These are phyloP conservation scores for Leucozona laternaria DNA, from an alignment of 2,888 invertebrate genomes.

Conservation along the genomic window DNA sequence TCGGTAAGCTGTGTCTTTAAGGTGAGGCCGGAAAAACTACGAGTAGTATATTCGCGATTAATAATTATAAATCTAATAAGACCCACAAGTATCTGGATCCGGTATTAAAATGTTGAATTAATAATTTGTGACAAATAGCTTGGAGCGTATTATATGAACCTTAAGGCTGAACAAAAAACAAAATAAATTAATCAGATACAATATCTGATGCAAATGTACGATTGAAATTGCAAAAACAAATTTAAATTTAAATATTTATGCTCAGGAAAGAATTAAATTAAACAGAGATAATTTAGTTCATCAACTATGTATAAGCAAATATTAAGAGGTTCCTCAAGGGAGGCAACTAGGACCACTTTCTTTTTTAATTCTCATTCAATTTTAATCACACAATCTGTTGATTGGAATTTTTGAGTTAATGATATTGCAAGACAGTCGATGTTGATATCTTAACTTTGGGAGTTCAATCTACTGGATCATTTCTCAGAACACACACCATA, in stretches of 20 bases:
- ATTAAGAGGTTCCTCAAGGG: neutral
- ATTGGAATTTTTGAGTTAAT: too few relatives aligned
- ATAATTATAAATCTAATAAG: constrained; percentile 5
- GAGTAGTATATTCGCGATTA: neutral
- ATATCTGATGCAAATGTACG: neutral
- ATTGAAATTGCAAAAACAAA: neutral
- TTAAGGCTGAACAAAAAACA: neutral
- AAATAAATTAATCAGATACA: constrained; percentile 1
- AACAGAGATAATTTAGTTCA: neutral
- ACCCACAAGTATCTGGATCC: constrained; percentile 5
- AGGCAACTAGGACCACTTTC: neutral
- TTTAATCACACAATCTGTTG: too few relatives aligned
- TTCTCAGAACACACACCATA: neutral
- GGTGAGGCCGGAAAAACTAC: constrained; percentile 30
- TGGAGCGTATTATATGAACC: neutral
- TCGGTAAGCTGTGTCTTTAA: constrained; percentile 17
- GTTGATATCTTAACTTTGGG: neutral
- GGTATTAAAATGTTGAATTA: constrained; percentile 14
- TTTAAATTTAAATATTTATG: neutral
- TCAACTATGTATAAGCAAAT: too few relatives aligned
- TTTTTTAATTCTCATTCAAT: neutral
- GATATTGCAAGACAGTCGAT: neutral
- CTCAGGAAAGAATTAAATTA: neutral
- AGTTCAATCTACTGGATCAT: neutral
- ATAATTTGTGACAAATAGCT: constrained; percentile 21